Base-by-base conservation (phyloP, 1,140 invertebrate genomes). In the Phenacoccus solenopsis region DNA sequence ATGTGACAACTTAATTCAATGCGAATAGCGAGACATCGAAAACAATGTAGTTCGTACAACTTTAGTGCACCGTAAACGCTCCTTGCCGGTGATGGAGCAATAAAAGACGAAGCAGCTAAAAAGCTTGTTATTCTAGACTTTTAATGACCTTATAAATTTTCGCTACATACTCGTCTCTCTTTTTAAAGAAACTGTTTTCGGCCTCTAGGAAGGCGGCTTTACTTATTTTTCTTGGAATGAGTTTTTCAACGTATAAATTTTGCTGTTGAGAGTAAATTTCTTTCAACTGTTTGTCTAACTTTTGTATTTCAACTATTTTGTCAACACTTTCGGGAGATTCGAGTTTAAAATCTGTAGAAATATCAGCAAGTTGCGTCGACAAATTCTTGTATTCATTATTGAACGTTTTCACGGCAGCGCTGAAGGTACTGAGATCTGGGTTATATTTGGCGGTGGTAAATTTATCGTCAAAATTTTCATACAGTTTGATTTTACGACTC, bases 351-450 rank as follows among this genome's bases (percentile, higher is more conserved):
- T 87, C 86, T 25, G 78, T 75, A 5, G 82, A 79, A 22, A 88
- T 76, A 67, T 84, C 84, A n/a, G 81, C 73, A 57, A 89, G 82
- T 30, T 81, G 76, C 49, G 78, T 79, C 9, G 83, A 85, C 28
- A 86, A 82, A 73, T 79, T 82, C 75, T 87, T 87, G 73, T 88
- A 86, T 35, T 88, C 85, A 49, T 80, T 78, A 73, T 85, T 85
- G 69, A 89, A 81, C 71, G 80, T 82, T 77, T 88, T 89, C 0
- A 83, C 77, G n/a, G 79, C 76, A 5, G 78, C 69, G 72, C 82
- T 75, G 59, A 85, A 88, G 2, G 80, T 75, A 71, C 78, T 79
- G 0, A 80, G 75, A 74, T 89, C 87, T 76, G 89, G 89, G 67
- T 80, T 85, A 0, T 80, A 74, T 76, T 89, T 90, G 30, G 85